Conservation (phyloP, 2,797 vertebrate genomes). For the Danio choprae region DNA sequence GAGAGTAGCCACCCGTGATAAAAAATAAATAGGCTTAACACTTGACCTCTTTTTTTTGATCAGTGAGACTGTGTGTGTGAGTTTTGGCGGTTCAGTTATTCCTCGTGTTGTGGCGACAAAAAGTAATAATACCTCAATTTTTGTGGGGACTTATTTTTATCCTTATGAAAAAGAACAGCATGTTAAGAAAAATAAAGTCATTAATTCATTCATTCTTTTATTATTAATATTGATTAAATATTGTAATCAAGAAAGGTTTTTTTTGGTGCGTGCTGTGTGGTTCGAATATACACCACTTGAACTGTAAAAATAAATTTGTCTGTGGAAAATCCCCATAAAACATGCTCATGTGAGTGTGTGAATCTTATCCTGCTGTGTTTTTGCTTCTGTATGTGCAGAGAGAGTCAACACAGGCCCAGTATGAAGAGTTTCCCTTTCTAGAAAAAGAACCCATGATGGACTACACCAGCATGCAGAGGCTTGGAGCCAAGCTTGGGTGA, state of each 20-base stretch:
- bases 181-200: too few relatives aligned
- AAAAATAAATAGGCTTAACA: background rate
- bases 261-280: too few relatives aligned
- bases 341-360: background rate
- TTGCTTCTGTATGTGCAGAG: constrained; percentile 69
- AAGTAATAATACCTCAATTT: too few relatives aligned
- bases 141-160: too few relatives aligned
- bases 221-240: too few relatives aligned
- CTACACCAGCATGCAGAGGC: constrained; percentile 92
- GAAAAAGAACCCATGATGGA: constrained; percentile 90
- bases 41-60: background rate
- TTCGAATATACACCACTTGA: too few relatives aligned
- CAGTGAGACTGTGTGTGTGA: background rate
- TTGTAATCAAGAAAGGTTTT: too few relatives aligned
- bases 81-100: background rate
- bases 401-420: constrained; percentile 80
- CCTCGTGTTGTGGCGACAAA: too few relatives aligned
- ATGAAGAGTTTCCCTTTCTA: constrained; percentile 92
- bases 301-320: too few relatives aligned
- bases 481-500: constrained; percentile 95
- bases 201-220: too few relatives aligned
- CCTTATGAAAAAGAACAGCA: too few relatives aligned
- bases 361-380: constrained; percentile 26
- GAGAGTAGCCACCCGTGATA: background rate
- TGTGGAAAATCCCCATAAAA: too few relatives aligned